A percentile compares a stretch with the other conserved stretches of the same genome.
Conservation (phyloP, 37 sponge, comb jelly and placozoan species). For the Mnemiopsis leidyi region DNA sequence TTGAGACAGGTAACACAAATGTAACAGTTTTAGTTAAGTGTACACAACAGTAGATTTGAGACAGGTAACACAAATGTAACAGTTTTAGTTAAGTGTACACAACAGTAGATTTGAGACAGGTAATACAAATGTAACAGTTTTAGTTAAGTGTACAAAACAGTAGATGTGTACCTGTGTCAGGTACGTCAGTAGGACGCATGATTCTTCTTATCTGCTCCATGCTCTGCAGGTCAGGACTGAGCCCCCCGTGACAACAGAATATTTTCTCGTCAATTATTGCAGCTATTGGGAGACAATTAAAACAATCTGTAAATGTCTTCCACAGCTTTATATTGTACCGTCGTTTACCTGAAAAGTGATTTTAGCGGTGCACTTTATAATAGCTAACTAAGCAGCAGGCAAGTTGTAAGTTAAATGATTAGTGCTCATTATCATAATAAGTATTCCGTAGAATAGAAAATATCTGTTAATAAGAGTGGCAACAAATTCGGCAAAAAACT, state of each 20-base stretch:
- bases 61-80: no score
- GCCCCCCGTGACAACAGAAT: conserved; percentile 99
- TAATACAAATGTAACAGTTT: no score
- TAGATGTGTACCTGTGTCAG: conserved; percentile 91
- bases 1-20: no score
- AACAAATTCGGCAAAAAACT: background rate
- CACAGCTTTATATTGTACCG: conserved; percentile 92
- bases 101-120: no score
- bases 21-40: no score
- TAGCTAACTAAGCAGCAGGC: no score
- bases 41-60: no score
- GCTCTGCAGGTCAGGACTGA: conserved; percentile 93
- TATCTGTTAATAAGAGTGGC: no score
- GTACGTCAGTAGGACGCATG: conserved; percentile 96
- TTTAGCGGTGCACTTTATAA: no score
- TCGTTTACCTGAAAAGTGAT: conserved; percentile 83
- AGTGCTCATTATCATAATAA: background rate
- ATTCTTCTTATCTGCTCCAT: conserved; percentile 93
- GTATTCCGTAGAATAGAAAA: background rate
- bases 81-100: no score
- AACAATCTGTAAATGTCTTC: conserved; percentile 99
- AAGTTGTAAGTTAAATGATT: background rate
- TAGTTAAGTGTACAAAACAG: no score
- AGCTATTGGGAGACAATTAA: conserved; percentile 97
- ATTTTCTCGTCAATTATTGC: conserved; percentile 99